Conservation (phyloP, 2,797 vertebrate species). For the Lerista edwardsae region DNA sequence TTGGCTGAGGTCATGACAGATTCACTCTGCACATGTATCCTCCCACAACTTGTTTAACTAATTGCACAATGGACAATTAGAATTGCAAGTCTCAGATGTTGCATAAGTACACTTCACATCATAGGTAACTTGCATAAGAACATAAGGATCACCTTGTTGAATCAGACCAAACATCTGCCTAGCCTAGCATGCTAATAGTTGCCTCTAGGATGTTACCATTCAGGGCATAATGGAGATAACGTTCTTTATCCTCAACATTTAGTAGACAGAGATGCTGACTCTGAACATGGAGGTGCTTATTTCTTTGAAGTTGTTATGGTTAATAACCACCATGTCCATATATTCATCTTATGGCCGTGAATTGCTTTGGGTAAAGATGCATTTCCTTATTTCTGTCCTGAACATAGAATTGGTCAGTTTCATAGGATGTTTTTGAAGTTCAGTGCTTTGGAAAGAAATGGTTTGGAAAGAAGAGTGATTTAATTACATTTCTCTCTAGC, state of each 20-base stretch:
- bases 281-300: not conserved
- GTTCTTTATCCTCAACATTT: not conserved
- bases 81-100: not conserved
- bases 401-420: not conserved
- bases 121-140: not conserved
- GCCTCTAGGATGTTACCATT: not conserved
- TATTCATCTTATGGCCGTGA: not conserved
- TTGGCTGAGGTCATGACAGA: slow-evolving; percentile 61
- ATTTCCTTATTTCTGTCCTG: not conserved
- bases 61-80: slow-evolving; percentile 51
- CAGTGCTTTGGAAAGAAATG: not conserved
- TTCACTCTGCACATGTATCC: slow-evolving; percentile 37
- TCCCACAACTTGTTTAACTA: slow-evolving; percentile 42
- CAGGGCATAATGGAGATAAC: not conserved
- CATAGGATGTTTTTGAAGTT: not conserved
- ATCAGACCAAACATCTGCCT: not conserved
- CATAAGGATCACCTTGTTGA: not conserved
- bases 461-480: too few relatives aligned
- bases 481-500: not conserved
- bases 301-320: too few relatives aligned
- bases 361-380: not conserved
- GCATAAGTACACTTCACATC: not conserved
- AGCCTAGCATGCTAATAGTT: not conserved
- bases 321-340: not conserved
- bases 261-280: not conserved